These are phyloP conservation scores for Dicyrtoma fusca DNA, from an alignment of 2,888 invertebrate species.

Conservation along the genomic window DNA sequence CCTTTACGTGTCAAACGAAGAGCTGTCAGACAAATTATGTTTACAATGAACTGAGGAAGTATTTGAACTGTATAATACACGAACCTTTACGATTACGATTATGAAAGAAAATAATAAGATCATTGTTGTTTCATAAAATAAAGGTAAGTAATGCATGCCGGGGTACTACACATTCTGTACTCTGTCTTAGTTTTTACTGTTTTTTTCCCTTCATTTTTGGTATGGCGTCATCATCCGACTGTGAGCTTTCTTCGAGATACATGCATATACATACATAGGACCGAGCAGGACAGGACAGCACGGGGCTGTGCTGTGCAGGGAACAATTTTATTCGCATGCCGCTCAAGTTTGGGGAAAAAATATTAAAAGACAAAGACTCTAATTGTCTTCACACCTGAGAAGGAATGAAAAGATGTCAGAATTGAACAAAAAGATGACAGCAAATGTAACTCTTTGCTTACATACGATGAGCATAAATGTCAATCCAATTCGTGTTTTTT, in stretches of 20 bases:
- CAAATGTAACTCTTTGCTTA: constrained; percentile 13
- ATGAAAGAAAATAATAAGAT: no score
- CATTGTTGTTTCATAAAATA: no score
- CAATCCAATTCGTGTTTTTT: constrained; percentile 17
- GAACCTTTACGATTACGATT: no score
- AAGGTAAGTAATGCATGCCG: no score
- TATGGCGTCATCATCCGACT: neutral
- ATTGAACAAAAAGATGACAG: constrained; percentile 7
- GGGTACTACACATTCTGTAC: no score
- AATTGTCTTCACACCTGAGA: constrained; percentile 30
- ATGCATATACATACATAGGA: neutral
- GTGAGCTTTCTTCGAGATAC: neutral
- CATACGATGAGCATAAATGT: constrained; percentile 25
- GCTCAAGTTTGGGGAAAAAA: constrained; percentile 12
- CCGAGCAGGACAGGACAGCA: no score
- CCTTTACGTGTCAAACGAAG: no score
- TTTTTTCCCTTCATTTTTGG: neutral
- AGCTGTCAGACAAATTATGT: no score
- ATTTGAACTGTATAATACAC: no score
- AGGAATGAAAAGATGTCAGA: constrained; percentile 17
- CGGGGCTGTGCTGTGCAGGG: no score
- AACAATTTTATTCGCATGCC: constrained; percentile 26
- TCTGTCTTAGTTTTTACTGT: no score
- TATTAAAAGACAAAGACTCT: constrained; percentile 21
- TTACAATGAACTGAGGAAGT: no score